Evolutionary conservation across 1,140 invertebrate species (phyloP).

Genomic region (Solen grandis): DNA sequence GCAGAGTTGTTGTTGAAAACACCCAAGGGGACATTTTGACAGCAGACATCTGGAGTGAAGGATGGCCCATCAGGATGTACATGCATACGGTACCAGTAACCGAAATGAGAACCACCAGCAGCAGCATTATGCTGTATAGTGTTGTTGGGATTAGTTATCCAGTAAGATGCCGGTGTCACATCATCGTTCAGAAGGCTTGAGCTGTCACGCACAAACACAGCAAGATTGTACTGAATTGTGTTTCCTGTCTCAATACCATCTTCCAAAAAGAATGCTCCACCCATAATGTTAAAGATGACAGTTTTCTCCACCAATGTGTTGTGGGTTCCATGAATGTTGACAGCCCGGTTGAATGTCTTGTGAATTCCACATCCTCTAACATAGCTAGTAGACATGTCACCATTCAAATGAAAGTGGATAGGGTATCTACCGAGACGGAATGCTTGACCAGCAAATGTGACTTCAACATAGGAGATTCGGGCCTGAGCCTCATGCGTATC

Average conservation of each 20-base stretch:
- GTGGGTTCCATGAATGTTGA: constrained; percentile 79
- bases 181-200: constrained; percentile 80
- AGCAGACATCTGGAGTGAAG: constrained; percentile 69
- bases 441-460: constrained; percentile 78
- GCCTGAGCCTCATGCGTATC: constrained; percentile 64
- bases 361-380: constrained; percentile 77
- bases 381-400: constrained; percentile 76
- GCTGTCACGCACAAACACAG: constrained; percentile 76
- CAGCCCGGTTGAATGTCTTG: constrained; percentile 78
- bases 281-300: constrained; percentile 78
- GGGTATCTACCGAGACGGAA: constrained; percentile 80
- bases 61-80: constrained; percentile 77
- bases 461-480: constrained; percentile 70
- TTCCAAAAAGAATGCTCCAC: constrained; percentile 80
- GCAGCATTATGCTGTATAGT: constrained; percentile 75
- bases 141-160: constrained; percentile 79
- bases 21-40: constrained; percentile 70
- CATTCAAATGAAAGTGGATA: constrained; percentile 79
- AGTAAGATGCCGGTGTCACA: constrained; percentile 79
- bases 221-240: constrained; percentile 78
- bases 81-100: constrained; percentile 80
- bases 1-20: constrained; percentile 77
- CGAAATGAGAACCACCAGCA: constrained; percentile 80
- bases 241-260: constrained; percentile 80
- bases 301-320: constrained; percentile 73